phyloP scores from a whole-genome alignment of 1,140 invertebrate species.

The Drosophila willistoni region DNA sequence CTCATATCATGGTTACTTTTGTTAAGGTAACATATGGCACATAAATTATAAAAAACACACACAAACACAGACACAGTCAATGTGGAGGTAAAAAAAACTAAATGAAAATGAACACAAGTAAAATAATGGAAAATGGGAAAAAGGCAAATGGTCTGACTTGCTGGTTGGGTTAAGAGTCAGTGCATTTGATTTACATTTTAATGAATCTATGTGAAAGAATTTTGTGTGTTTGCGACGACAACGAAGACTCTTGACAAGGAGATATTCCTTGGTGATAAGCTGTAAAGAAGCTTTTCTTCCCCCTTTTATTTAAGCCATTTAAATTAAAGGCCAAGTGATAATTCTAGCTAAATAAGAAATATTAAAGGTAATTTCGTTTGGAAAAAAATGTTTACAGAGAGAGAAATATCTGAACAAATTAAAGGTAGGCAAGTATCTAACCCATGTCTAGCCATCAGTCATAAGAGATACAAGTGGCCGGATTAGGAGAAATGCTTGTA shows the following conservation, averaged over 20 bases:
- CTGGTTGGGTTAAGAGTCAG: slow-evolving; percentile 36
- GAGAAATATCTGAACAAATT: slow-evolving; percentile 69
- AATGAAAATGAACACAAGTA: slow-evolving; percentile 43
- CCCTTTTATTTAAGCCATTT: not conserved
- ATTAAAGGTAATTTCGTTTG: slow-evolving; percentile 41
- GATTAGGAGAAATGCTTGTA: slow-evolving; percentile 64
- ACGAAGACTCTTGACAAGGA: not conserved
- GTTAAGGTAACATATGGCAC: slow-evolving; percentile 70
- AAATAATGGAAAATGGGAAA: slow-evolving; percentile 17
- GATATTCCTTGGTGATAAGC: slow-evolving; percentile 53
- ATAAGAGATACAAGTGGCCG: slow-evolving; percentile 48
- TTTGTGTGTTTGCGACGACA: not conserved
- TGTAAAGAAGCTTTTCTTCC: slow-evolving; percentile 20
- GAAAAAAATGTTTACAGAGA: slow-evolving; percentile 2
- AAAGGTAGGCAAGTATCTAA: slow-evolving; percentile 51
- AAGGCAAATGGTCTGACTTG: slow-evolving; percentile 16
- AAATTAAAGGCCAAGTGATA: slow-evolving; percentile 5
- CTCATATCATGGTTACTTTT: slow-evolving; percentile 58
- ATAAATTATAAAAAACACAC: slow-evolving; percentile 65
- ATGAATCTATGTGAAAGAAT: slow-evolving; percentile 48
- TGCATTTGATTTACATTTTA: slow-evolving; percentile 47
- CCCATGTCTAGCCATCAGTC: slow-evolving; percentile 54
- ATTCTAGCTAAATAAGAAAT: slow-evolving; percentile 27
- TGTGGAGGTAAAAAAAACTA: slow-evolving; percentile 31
- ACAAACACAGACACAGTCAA: slow-evolving; percentile 34